Evolutionary conservation across 2,797 vertebrate genomes (phyloP).

Genomic region (Gallinago stenura): DNA sequence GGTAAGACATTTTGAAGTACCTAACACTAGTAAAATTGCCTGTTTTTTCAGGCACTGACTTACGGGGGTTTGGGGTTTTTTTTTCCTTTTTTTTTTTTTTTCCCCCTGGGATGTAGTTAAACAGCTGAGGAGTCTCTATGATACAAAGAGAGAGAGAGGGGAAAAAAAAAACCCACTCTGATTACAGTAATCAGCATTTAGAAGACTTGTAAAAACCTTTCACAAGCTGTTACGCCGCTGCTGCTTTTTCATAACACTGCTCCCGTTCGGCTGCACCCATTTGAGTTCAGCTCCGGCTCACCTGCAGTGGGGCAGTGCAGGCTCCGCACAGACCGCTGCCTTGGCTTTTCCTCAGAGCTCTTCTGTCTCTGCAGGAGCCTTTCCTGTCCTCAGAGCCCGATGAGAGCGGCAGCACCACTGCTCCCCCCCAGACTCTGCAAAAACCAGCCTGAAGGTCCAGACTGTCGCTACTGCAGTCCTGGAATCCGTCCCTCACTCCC

Average conservation of each 20-base stretch:
- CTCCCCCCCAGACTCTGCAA: neutral
- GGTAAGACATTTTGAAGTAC: neutral
- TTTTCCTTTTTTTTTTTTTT: too few relatives aligned
- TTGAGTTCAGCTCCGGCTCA: too few relatives aligned
- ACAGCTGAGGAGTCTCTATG: neutral
- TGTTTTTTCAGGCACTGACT: neutral
- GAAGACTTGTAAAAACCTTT: neutral
- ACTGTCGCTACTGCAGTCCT: neutral
- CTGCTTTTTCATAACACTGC: neutral
- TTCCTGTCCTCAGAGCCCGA: neutral
- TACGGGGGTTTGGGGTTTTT: too few relatives aligned
- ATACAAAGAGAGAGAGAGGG: too few relatives aligned
- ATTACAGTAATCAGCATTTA: neutral
- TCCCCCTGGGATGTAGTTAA: neutral
- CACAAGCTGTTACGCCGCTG: neutral
- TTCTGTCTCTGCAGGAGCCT: neutral
- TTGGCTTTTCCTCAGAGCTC: neutral
- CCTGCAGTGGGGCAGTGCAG: accelerated
- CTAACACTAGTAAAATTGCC: neutral
- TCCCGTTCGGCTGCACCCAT: accelerated
- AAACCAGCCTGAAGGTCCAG: neutral
- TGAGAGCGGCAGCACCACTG: neutral
- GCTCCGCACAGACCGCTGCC: neutral
- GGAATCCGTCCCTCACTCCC: neutral
- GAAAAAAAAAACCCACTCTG: accelerated